phyloP scores from a whole-genome alignment of 2,888 invertebrate genomes.

The Pristionchus entomophagus region DNA sequence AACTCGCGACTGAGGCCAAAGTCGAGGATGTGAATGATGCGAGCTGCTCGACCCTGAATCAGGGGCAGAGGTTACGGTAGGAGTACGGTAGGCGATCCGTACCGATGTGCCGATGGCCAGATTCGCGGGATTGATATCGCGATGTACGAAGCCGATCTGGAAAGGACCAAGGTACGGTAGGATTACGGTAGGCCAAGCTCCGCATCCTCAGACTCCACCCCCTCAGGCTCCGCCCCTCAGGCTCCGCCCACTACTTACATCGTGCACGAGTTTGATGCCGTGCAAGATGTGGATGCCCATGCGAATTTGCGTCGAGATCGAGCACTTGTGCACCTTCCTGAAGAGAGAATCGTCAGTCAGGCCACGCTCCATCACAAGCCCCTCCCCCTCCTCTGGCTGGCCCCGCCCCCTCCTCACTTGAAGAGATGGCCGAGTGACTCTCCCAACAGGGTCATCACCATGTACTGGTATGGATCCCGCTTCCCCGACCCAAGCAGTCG shows the following conservation, averaged over 20 bases:
- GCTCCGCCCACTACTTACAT: constrained; percentile 54
- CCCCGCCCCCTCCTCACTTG: constrained; percentile 27
- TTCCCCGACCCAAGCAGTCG: constrained; percentile 65
- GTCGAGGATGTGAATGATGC: constrained; percentile 41
- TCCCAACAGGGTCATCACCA: constrained; percentile 71
- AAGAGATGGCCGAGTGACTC: constrained; percentile 59
- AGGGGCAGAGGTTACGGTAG: not conserved
- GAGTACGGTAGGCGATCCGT: not conserved
- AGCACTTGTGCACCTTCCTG: constrained; percentile 43
- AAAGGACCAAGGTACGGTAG: not conserved
- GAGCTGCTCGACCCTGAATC: constrained; percentile 27
- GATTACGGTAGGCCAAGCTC: not conserved
- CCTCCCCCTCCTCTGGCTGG: not conserved
- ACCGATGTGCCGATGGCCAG: constrained; percentile 30
- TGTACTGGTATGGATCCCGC: constrained; percentile 58
- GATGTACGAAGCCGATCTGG: constrained; percentile 39
- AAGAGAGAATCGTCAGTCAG: not conserved
- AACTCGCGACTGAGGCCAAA: constrained; percentile 44
- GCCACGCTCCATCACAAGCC: not conserved
- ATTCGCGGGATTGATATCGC: constrained; percentile 44
- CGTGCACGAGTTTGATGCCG: constrained; percentile 69
- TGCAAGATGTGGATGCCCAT: constrained; percentile 65
- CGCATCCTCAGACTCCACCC: no score
- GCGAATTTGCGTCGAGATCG: constrained; percentile 63
- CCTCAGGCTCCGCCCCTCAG: no score